A percentile compares a stretch with the other conserved stretches of the same genome.
phyloP scores from a whole-genome alignment of 2,113 vertebrate species.

The Scomber colias region DNA sequence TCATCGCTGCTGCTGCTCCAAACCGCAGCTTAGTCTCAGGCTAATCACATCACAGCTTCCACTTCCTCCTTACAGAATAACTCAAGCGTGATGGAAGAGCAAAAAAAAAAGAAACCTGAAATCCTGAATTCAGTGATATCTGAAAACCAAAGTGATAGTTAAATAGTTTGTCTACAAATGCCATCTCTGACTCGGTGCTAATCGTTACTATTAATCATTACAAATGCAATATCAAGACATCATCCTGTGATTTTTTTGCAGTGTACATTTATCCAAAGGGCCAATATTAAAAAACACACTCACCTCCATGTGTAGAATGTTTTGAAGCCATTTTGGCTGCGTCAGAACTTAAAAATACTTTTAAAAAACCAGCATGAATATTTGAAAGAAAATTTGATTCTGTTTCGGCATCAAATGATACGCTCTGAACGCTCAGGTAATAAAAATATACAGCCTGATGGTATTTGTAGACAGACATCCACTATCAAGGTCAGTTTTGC shows the following conservation, averaged over 20 bases:
- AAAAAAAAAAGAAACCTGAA: neutral
- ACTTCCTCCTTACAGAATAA: constrained; percentile 39
- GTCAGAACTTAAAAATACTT: constrained; percentile 9
- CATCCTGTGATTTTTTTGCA: constrained; percentile 65
- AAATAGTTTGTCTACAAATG: constrained; percentile 53
- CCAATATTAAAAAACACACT: constrained; percentile 27
- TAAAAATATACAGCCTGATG: constrained; percentile 33
- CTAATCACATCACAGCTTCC: constrained; percentile 65
- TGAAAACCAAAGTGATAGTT: constrained; percentile 21
- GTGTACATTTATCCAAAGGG: constrained; percentile 45
- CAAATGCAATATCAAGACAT: constrained; percentile 71
- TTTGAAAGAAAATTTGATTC: constrained; percentile 20
- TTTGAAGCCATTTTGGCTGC: constrained; percentile 20
- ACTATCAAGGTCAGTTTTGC: neutral
- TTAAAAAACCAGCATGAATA: constrained; percentile 46
- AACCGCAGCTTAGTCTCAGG: constrained; percentile 72
- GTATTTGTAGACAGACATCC: constrained; percentile 61
- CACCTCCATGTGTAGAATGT: constrained; percentile 40
- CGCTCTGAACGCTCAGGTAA: constrained; percentile 71
- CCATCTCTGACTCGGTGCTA: constrained; percentile 67
- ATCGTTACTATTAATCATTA: constrained; percentile 6
- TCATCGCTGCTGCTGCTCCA: constrained; percentile 50
- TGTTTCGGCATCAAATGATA: constrained; percentile 36
- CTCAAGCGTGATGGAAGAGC: constrained; percentile 12
- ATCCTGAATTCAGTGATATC: constrained; percentile 15